phyloP scores from a whole-genome alignment of 2,797 vertebrate species.

The Eulemur mongoz region DNA sequence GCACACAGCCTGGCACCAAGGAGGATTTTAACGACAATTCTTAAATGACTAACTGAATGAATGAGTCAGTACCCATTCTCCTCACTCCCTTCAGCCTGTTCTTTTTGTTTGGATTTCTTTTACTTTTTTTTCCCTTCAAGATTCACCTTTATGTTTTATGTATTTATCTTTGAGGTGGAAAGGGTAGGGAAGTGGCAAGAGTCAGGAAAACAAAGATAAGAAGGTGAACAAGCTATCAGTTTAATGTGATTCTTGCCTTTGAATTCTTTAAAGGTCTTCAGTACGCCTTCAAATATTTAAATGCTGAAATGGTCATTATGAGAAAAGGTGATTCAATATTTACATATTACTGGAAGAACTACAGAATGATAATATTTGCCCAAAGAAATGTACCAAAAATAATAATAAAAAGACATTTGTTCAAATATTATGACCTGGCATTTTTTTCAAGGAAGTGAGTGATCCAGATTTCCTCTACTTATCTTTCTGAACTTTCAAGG shows the following conservation, averaged over 20 bases:
- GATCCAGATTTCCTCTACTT: background rate
- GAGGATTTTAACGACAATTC: background rate
- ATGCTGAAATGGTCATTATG: background rate
- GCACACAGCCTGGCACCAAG: no score
- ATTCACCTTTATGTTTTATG: background rate
- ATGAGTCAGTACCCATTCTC: background rate
- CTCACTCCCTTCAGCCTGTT: background rate
- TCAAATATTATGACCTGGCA: constrained; percentile 8
- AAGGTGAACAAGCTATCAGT: background rate
- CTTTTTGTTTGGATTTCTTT: background rate
- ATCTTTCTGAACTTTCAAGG: background rate
- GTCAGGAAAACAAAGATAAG: background rate
- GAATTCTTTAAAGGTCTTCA: constrained; percentile 34
- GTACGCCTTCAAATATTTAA: constrained; percentile 48
- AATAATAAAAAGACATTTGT: constrained; percentile 17
- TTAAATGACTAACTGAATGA: background rate
- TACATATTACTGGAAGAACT: constrained; percentile 6
- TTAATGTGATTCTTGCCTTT: background rate
- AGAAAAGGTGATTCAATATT: constrained; percentile 30
- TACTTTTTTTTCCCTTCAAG: background rate
- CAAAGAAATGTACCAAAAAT: constrained; percentile 45
- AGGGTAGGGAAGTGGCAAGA: background rate
- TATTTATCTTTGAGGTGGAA: background rate
- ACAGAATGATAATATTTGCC: background rate
- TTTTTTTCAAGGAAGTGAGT: background rate